These are phyloP conservation scores for Fragum whitleyi DNA, from an alignment of 2,888 invertebrate species.

Conservation along the genomic window DNA sequence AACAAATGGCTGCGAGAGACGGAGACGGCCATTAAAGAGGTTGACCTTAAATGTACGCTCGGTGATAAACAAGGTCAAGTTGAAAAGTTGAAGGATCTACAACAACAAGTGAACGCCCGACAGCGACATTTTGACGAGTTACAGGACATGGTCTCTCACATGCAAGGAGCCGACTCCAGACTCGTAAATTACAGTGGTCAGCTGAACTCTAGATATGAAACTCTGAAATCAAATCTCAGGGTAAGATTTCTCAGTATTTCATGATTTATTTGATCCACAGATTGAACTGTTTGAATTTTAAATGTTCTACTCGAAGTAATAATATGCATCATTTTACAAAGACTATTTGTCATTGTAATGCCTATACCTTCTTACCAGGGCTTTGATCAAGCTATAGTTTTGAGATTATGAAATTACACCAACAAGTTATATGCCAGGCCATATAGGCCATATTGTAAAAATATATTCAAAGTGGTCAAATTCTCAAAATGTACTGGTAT, in stretches of 20 bases:
- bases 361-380: too few species aligned
- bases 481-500: too few species aligned
- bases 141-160: slow-evolving; percentile 93
- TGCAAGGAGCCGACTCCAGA: slow-evolving; percentile 93
- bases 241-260: slow-evolving; percentile 73
- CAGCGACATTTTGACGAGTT: slow-evolving; percentile 95
- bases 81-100: slow-evolving; percentile 89
- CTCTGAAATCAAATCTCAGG: slow-evolving; percentile 80
- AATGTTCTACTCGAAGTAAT: too few species aligned
- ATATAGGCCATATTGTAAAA: too few species aligned
- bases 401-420: too few species aligned
- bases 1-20: slow-evolving; percentile 94
- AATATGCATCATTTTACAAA: too few species aligned
- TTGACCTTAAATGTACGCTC: slow-evolving; percentile 91
- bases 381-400: too few species aligned
- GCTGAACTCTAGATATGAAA: slow-evolving; percentile 90
- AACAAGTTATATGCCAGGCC: too few species aligned
- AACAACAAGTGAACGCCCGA: slow-evolving; percentile 89
- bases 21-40: slow-evolving; percentile 94
- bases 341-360: too few species aligned
- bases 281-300: background rate
- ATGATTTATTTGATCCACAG: too few species aligned
- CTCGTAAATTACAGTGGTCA: slow-evolving; percentile 94
- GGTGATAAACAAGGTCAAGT: slow-evolving; percentile 93
- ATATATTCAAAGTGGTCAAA: too few species aligned